phyloP scores from a whole-genome alignment of 2,113 vertebrate species.

The Progne subis region DNA sequence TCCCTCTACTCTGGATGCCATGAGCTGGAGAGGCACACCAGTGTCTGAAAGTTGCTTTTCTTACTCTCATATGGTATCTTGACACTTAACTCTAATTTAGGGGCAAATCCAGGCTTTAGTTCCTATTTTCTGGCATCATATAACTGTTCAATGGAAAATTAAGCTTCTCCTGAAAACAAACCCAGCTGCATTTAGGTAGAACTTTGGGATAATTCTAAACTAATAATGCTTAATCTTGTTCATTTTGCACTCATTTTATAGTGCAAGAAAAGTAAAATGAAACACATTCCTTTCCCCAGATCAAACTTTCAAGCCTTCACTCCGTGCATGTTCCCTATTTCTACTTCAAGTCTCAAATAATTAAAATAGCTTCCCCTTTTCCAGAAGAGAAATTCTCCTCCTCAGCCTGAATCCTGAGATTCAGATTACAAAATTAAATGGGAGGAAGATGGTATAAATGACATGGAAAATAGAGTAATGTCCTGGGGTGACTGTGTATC shows the following conservation, averaged over 20 bases:
- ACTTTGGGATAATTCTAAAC: background rate
- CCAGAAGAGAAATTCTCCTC: background rate
- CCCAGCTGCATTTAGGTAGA: background rate
- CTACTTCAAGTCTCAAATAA: background rate
- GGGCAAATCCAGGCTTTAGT: background rate
- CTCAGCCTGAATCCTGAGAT: background rate
- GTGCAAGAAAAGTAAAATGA: background rate
- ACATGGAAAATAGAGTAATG: background rate
- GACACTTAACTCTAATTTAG: background rate
- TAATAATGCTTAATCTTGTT: background rate
- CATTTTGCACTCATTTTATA: background rate
- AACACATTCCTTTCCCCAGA: background rate
- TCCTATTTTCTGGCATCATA: background rate
- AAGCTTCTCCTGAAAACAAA: background rate
- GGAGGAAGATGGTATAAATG: background rate
- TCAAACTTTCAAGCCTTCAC: background rate
- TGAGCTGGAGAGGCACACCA: background rate
- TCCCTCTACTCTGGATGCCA: background rate
- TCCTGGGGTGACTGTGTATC: too few species aligned
- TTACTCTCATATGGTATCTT: background rate
- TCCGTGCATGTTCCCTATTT: background rate
- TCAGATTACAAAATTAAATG: background rate
- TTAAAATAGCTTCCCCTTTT: background rate
- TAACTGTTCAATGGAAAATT: background rate
- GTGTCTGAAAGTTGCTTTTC: background rate